Evolutionary conservation across 2,797 vertebrate genomes (phyloP), one percentile per base, ranked within the genome.

Genomic region (Myotis myotis): DNA sequence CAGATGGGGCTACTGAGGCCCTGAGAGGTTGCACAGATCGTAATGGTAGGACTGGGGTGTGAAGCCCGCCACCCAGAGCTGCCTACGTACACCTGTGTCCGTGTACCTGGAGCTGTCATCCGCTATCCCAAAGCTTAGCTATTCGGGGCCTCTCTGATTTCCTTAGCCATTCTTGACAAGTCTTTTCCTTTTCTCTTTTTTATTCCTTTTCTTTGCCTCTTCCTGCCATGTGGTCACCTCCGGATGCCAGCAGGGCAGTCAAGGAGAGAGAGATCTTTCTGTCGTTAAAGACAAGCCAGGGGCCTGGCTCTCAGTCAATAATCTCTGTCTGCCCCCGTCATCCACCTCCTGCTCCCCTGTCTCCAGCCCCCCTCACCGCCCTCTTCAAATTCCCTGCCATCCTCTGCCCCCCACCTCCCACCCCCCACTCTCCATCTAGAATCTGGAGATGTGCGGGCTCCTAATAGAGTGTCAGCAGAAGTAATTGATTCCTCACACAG

Each of bases 401-500:
- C 74, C 78, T 38, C 82, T 6, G 1, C 57, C 12, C 60, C 25
- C 28, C 60, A 12, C 57, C 25, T 62, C 25, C 89, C 47, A 30
- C 72, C 90, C 89, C 94, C 95, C 94, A n/a, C 81, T 88, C 79
- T 96, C 92, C 95, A 95, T 96, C 97, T 97, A 97, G 97, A 98
- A 97, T 97, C 97, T 89, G 33, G 91, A 97, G 97, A 96, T 95
- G 96, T 96, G 96, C 98, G 95, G 97, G 96, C 97, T 91, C 96
- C 97, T 98, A 98, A 98, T 97, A 95, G 98, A 98, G 98, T 98
- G 98, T 98, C 98, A 97, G 97, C 96, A 97, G 97, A 98, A 98
- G 98, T 98, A 98, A 98, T 98, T 98, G 98, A 98, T 98, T 98
- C 98, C 98, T 98, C 97, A 98, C 97, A 96, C 97, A 13, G 72